phyloP scores from a whole-genome alignment of 2,888 invertebrate genomes.

The Cheilosia urbana region DNA sequence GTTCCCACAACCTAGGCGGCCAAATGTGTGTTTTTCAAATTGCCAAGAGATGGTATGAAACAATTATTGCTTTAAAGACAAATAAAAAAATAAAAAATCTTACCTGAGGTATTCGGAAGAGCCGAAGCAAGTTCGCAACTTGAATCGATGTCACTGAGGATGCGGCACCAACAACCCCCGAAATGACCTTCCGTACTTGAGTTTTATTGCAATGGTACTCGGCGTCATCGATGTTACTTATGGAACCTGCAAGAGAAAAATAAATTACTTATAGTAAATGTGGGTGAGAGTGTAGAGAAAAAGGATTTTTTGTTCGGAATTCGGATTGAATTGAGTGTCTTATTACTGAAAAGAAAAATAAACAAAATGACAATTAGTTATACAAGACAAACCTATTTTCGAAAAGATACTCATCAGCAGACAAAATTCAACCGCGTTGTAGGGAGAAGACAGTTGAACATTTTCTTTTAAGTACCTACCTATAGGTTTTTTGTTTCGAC shows the following conservation, averaged over 20 bases:
- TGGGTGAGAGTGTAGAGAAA: neutral
- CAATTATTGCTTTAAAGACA: constrained; percentile 11
- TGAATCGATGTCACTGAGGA: constrained; percentile 98
- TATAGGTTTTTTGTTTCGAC: no score
- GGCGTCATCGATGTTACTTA: constrained; percentile 96
- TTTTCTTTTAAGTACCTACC: no score
- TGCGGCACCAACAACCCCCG: constrained; percentile 94
- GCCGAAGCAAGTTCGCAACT: constrained; percentile 94
- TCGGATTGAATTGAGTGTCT: no score
- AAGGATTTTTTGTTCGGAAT: neutral
- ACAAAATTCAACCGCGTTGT: no score
- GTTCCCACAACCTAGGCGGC: neutral
- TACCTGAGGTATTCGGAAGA: constrained; percentile 94
- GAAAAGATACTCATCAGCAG: no score
- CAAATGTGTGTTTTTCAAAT: neutral
- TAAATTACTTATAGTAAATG: neutral
- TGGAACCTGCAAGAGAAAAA: constrained; percentile 89
- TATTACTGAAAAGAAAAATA: no score
- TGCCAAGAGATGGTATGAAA: neutral
- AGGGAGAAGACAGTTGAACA: no score
- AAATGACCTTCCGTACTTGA: constrained; percentile 93
- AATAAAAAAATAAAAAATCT: constrained; percentile 55
- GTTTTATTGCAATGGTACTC: constrained; percentile 94
- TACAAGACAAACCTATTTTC: no score
- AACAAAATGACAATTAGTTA: no score